Base-by-base conservation (phyloP, 2,113 vertebrate species). In the Phalacrocorax aristotelis region DNA sequence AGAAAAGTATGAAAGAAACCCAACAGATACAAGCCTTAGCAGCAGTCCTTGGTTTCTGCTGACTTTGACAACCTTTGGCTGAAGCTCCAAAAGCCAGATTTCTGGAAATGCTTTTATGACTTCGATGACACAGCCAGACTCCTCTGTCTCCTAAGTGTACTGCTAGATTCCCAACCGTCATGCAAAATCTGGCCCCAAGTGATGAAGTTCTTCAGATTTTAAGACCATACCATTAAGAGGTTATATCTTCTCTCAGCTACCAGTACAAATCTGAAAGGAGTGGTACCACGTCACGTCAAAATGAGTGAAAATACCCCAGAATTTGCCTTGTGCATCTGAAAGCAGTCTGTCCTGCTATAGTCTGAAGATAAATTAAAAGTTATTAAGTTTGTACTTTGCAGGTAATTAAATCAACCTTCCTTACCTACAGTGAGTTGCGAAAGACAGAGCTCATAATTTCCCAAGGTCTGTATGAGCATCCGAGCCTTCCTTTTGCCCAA, bases 401-500 rank as follows among this genome's bases (percentile, higher is more conserved):
- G 30, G 61, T 75, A 78, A 95, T 82, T 79, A 93, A 83, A 65
- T 89, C 87, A 77, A 87, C 36, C 32, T 74, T 40, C 22, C n/a
- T 69, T 80, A 72, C 77, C 11, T 38, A 62, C 49, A 21, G 10
- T n/a, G 48, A 70, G 71, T 22, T 82, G 58, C 32, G 32, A 46
- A 94, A 88, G 72, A 92, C 68, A 30, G 92, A 95, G 74, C 81
- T 89, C n/a, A 74, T 87, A 61, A 93, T 77, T 62, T 95, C 89
- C 83, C 60, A 87, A 49, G 69, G 83, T 69, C 70, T 27, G 3
- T 13, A 58, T 4, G 48, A 84, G 72, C 5, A 6, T 90, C 58
- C 90, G 44, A 76, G 93, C 89, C 77, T 96, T 93, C 91, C 70
- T 93, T 90, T 57, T 72, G 66, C 95, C 96, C 66, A 6, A n/a